Percentiles rank a stretch among this genome's conserved stretches.
These are phyloP conservation scores for Drosophila littoralis DNA, from an alignment of 1,140 invertebrate genomes.

Conservation along the genomic window DNA sequence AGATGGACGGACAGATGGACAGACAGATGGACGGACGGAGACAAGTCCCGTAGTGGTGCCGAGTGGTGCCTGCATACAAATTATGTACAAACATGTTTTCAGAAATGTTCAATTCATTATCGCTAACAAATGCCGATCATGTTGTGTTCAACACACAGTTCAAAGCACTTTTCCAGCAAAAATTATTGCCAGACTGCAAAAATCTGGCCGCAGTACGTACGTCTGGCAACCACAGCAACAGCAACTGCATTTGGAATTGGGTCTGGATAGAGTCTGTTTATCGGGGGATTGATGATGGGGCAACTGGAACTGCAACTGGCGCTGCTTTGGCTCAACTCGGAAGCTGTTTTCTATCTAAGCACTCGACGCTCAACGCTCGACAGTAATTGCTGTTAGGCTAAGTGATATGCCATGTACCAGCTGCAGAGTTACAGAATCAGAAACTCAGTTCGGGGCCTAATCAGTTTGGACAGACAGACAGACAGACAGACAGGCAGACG, in stretches of 20 bases:
- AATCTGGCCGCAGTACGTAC: neutral
- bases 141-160: constrained; percentile 80
- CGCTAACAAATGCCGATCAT: constrained; percentile 84
- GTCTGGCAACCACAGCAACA: constrained; percentile 21
- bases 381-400: constrained; percentile 71
- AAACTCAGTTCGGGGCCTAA: constrained; percentile 41
- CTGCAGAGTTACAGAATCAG: constrained; percentile 17
- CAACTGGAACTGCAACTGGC: neutral
- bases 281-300: constrained; percentile 32
- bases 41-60: constrained; percentile 26
- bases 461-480: constrained; percentile 47
- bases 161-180: constrained; percentile 77
- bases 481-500: no score
- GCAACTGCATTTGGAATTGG: constrained; percentile 35
- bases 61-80: constrained; percentile 74
- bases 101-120: constrained; percentile 84
- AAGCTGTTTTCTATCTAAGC: constrained; percentile 49
- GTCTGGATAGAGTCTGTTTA: constrained; percentile 42
- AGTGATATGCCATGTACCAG: constrained; percentile 74
- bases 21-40: neutral
- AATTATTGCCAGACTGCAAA: constrained; percentile 70
- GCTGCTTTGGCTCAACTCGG: constrained; percentile 45
- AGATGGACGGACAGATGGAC: constrained; percentile 25
- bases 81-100: constrained; percentile 83
- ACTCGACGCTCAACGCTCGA: constrained; percentile 34